Base-by-base conservation (phyloP, 2,113 vertebrate genomes). In the Ovibos moschatus region DNA sequence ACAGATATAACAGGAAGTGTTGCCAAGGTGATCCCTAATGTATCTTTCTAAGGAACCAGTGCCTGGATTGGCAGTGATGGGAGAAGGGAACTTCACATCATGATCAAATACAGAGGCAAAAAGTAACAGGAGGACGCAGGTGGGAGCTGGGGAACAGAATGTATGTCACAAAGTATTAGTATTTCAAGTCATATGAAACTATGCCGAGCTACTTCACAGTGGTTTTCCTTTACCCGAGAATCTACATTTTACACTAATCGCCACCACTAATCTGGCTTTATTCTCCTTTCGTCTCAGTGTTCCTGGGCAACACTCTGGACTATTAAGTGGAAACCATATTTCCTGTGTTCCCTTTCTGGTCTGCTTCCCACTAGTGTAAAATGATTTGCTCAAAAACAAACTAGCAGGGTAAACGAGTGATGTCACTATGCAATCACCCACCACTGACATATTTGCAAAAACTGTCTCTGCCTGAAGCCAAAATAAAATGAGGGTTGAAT, bases 401-500 rank as follows among this genome's bases (percentile, higher is more conserved):
- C 71, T 6, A 43, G 79, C 79, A 86, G 27, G 87, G 28, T 53
- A 87, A 90, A 57, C 3, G 6, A 95, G 67, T 76, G 28, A 81
- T 11, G 9, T 85, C 71, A 92, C 64, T 67, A 76, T 33, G 58
- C 86, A 93, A 64, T 87, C 58, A 88, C 40, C 53, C 79, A 88
- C n/a, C 53, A 57, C 33, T 62, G 40, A 60, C 16, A 45, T 83
- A 92, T 87, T 85, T 91, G 58, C 58, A 51, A 76, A 95, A 97
- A 74, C 6, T 71, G 12, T 93, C 79, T 93, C 85, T 62, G 43
- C 14, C 6, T 87, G 40, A 71, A 88, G 36, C 58, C 53, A 60
- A 96, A 97, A 89, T 86, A 95, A 94, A 93, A 96, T 88, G 82
- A 94, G 23, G 6, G 12, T 14, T 58, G 58, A 64, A 91, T 58